Evolutionary conservation across 2,113 vertebrate species (phyloP).

Genomic region (Capreolus pygargus): DNA sequence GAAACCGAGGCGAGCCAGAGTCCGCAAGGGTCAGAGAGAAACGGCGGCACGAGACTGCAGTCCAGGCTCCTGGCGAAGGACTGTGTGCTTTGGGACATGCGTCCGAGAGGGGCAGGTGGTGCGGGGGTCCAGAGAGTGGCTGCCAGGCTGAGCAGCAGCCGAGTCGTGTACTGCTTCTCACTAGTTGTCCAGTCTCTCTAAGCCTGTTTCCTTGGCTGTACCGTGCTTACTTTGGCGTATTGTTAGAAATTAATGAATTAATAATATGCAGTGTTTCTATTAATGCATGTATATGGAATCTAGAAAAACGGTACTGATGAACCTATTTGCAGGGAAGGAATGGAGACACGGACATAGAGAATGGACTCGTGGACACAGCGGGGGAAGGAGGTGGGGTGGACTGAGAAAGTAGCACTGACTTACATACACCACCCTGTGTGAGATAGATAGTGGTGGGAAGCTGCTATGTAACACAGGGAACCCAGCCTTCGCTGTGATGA

Average conservation of each 20-base stretch:
- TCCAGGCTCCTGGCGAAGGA: neutral
- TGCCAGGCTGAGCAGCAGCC: neutral
- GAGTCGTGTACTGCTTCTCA: fast-evolving
- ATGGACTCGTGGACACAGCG: neutral
- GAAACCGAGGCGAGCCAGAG: neutral
- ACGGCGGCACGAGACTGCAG: neutral
- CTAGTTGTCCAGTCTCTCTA: neutral
- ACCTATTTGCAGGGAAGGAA: neutral
- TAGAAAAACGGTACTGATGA: neutral
- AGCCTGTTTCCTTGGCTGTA: neutral
- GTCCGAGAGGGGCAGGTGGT: neutral
- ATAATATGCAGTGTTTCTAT: neutral
- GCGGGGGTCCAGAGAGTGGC: fast-evolving
- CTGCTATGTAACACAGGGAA: neutral
- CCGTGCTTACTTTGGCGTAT: neutral
- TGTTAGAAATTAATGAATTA: neutral
- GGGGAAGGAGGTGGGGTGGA: neutral
- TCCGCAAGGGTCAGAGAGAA: neutral
- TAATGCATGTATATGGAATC: neutral
- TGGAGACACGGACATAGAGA: neutral
- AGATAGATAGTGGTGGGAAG: neutral
- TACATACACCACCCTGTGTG: neutral
- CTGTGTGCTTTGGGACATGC: neutral
- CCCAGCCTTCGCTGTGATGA: neutral
- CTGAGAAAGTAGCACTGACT: neutral